Percentiles rank a stretch among this genome's conserved stretches.
These are phyloP conservation scores for Catotricha subobsoleta DNA, from an alignment of 2,888 invertebrate species.

Conservation along the genomic window DNA sequence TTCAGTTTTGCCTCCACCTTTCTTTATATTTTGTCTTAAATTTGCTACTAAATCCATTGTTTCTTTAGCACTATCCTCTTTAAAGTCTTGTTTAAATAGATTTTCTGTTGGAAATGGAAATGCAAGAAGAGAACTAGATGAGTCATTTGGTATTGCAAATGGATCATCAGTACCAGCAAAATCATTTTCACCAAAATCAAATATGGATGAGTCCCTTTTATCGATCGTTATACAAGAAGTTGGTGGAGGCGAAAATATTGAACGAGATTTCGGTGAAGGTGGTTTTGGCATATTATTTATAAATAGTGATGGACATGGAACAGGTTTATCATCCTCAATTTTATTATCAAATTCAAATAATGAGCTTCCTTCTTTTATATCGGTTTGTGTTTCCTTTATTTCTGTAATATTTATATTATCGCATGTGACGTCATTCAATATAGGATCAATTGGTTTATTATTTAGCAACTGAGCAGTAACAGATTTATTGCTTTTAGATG, in stretches of 20 bases:
- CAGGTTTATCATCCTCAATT: too few relatives aligned
- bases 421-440: too few relatives aligned
- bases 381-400: too few relatives aligned
- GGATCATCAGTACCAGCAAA: not conserved
- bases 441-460: too few relatives aligned
- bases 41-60: constrained; percentile 73
- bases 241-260: constrained; percentile 54
- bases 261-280: constrained; percentile 23
- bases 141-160: constrained; percentile 5
- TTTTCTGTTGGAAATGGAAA: constrained; percentile 48
- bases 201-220: constrained; percentile 20
- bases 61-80: constrained; percentile 61
- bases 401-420: too few relatives aligned
- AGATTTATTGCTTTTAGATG: too few relatives aligned
- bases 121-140: constrained; percentile 27
- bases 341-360: too few relatives aligned
- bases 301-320: not conserved
- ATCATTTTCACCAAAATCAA: constrained; percentile 5
- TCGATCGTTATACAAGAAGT: constrained; percentile 36
- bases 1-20: constrained; percentile 9
- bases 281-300: constrained; percentile 5
- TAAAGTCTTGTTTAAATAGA: constrained; percentile 35
- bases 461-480: too few relatives aligned
- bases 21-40: constrained; percentile 53
- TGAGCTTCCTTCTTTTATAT: too few relatives aligned